Conservation (phyloP, 2,797 vertebrate genomes). For the Cephalopachus bancanus region DNA sequence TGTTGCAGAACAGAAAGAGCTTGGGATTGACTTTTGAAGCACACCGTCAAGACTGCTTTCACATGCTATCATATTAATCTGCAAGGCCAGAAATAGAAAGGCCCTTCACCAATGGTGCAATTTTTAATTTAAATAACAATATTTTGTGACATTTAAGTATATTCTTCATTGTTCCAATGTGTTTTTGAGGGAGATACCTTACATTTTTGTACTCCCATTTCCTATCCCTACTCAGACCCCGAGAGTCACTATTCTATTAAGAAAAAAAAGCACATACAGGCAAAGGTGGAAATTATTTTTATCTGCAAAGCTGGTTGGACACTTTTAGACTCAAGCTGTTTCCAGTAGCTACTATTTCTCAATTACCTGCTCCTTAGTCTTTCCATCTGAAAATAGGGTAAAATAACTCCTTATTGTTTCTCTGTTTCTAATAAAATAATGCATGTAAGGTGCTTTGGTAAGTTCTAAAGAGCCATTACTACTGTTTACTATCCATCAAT, state of each 20-base stretch:
- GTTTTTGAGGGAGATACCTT: background rate
- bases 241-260: background rate
- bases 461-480: slow-evolving; percentile 48
- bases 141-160: slow-evolving; percentile 3
- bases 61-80: slow-evolving; percentile 3
- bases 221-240: background rate
- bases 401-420: slow-evolving; percentile 40
- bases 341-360: slow-evolving; percentile 46
- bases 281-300: slow-evolving; percentile 57
- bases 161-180: background rate
- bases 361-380: slow-evolving; percentile 34
- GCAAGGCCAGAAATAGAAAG: background rate
- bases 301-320: background rate
- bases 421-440: slow-evolving; percentile 65
- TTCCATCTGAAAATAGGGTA: slow-evolving; percentile 7
- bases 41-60: background rate
- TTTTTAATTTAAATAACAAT: slow-evolving; percentile 21
- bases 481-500: background rate
- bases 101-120: background rate
- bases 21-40: slow-evolving; percentile 51
- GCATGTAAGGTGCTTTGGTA: background rate
- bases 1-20: background rate
- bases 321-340: slow-evolving; percentile 56
- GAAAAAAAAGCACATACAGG: background rate
- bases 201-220: background rate